Evolutionary conservation across 2,888 invertebrate genomes (phyloP).

Genomic region (Lycia hirtaria): DNA sequence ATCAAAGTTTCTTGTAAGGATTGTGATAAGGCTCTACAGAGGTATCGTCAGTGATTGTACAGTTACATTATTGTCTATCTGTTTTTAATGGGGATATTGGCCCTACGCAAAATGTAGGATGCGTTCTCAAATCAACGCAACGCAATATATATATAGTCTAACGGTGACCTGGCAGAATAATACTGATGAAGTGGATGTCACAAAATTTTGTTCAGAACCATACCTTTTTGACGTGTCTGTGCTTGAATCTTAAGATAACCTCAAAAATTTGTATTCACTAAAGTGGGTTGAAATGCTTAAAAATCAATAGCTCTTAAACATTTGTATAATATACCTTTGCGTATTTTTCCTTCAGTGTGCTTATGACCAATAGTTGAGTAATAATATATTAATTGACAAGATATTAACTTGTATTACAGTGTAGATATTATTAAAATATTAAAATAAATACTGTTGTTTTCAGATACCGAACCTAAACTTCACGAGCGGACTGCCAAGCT

Average conservation of each 20-base stretch:
- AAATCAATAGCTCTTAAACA: too few relatives aligned
- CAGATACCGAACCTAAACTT: conserved; percentile 69
- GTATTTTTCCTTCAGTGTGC: too few relatives aligned
- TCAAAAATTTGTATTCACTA: conserved; percentile 56
- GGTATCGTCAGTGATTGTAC: conserved; percentile 14
- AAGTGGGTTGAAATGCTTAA: background rate
- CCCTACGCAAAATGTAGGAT: conserved; percentile 45
- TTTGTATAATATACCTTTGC: too few relatives aligned
- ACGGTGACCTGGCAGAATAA: conserved; percentile 1
- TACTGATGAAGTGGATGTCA: conserved; percentile 2
- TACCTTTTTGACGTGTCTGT: conserved; percentile 34
- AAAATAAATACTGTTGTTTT: conserved; percentile 42
- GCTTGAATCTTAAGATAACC: conserved; percentile 67
- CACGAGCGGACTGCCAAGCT: conserved; percentile 82
- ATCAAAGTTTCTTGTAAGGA: conserved; percentile 7
- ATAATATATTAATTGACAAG: too few relatives aligned
- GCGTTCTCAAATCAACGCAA: conserved; percentile 56
- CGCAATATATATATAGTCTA: conserved; percentile 54
- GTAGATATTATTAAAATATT: background rate
- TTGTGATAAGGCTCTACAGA: background rate
- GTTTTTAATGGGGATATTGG: conserved; percentile 32
- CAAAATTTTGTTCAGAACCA: conserved; percentile 19
- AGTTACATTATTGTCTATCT: conserved; percentile 23
- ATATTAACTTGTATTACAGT: background rate
- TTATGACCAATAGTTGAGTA: too few relatives aligned